Conservation (phyloP, 2,797 vertebrate species). For the Periparus ater region DNA sequence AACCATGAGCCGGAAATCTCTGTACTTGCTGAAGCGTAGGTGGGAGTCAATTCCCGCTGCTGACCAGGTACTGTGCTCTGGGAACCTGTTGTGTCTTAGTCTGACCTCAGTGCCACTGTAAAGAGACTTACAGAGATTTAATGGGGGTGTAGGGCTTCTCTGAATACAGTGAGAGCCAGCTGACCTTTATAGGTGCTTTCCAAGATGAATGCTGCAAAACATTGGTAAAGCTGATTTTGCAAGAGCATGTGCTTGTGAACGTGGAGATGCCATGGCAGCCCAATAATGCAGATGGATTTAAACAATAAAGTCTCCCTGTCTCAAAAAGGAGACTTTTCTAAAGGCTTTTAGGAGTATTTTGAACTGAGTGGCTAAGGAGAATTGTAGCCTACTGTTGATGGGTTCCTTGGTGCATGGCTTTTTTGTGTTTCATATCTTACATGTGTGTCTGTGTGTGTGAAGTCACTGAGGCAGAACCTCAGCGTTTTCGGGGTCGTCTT, state of each 20-base stretch:
- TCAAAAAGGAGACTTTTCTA: background rate
- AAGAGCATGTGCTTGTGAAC: background rate
- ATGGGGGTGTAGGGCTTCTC: background rate
- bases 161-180: background rate
- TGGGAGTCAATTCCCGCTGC: conserved; percentile 68
- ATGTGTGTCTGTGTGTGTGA: background rate
- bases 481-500: background rate
- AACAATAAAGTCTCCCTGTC: background rate
- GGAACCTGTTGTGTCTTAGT: background rate
- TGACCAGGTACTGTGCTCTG: conserved; percentile 65
- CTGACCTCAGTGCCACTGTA: background rate
- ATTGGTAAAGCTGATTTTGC: background rate
- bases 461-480: background rate
- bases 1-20: conserved; percentile 66
- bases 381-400: background rate
- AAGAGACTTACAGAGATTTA: background rate
- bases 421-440: background rate
- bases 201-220: background rate
- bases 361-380: background rate
- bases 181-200: background rate
- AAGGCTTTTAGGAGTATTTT: background rate
- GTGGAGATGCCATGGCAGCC: background rate
- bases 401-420: background rate
- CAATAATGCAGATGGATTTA: background rate
- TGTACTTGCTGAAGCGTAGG: conserved; percentile 65